Evolutionary conservation across 2,113 vertebrate genomes (phyloP).

Genomic region (Bufo gargarizans): DNA sequence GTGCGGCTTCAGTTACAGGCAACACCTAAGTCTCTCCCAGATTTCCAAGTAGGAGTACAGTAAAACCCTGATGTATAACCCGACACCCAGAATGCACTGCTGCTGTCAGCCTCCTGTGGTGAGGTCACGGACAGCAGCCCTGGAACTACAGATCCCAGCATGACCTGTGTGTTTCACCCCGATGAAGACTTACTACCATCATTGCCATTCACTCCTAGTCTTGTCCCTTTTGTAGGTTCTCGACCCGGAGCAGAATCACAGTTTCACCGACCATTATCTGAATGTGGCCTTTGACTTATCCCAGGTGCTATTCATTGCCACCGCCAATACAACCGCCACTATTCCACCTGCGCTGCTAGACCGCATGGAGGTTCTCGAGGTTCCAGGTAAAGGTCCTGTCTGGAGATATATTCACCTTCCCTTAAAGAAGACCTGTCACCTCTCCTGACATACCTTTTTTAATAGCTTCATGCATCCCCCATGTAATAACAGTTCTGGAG

Average conservation of each 20-base stretch:
- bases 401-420: neutral
- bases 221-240: slow-evolving; percentile 77
- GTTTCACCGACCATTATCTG: slow-evolving; percentile 96
- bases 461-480: too few species aligned
- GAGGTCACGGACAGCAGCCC: neutral
- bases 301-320: slow-evolving; percentile 97
- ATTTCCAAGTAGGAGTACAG: neutral
- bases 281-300: slow-evolving; percentile 97
- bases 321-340: slow-evolving; percentile 90
- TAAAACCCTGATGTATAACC: neutral
- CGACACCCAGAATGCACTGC: neutral
- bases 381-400: slow-evolving; percentile 81
- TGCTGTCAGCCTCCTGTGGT: neutral
- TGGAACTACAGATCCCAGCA: neutral
- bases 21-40: neutral
- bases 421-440: too few species aligned
- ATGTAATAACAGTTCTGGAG: too few species aligned
- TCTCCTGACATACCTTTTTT: too few species aligned
- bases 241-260: slow-evolving; percentile 97
- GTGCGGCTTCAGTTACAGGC: neutral
- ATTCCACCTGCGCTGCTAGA: slow-evolving; percentile 93
- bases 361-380: slow-evolving; percentile 95
- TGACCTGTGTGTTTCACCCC: neutral
- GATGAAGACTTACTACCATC: neutral
- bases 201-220: neutral